phyloP scores from a whole-genome alignment of 1,140 invertebrate species.

The Oedothorax gibbosus region DNA sequence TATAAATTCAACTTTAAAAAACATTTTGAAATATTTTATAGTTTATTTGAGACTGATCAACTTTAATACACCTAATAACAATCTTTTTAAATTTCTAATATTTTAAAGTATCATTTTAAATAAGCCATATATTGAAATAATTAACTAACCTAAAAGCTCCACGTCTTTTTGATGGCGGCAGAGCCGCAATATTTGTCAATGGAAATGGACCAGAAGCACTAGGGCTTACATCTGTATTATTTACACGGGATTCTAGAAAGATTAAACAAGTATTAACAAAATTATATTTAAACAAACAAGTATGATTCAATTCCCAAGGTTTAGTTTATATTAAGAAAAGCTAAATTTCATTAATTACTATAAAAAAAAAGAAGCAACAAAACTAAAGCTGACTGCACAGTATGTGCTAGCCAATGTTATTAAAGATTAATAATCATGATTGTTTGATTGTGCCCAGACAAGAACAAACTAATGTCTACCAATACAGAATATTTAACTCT shows the following conservation, averaged over 20 bases:
- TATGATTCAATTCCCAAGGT: neutral
- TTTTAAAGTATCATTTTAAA: neutral
- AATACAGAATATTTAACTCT: no score
- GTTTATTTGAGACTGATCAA: no score
- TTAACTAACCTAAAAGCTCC: constrained; percentile 62
- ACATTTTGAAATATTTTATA: no score
- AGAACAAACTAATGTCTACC: no score
- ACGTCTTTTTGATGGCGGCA: constrained; percentile 60
- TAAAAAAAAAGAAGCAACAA: neutral
- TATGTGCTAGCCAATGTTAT: no score
- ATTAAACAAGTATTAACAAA: neutral
- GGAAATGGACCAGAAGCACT: constrained; percentile 41
- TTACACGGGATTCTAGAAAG: constrained; percentile 45
- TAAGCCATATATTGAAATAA: neutral
- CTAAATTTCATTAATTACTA: neutral
- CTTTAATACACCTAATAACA: no score
- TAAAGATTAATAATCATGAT: no score
- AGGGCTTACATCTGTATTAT: constrained; percentile 52
- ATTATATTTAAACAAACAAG: constrained; percentile 1
- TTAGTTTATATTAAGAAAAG: neutral
- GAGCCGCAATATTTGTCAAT: constrained; percentile 40
- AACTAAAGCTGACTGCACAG: neutral
- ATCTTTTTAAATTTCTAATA: neutral
- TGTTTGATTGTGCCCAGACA: no score
- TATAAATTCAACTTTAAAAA: no score